phyloP scores from a whole-genome alignment of 1,140 invertebrate genomes.

The Drosophila busckii region DNA sequence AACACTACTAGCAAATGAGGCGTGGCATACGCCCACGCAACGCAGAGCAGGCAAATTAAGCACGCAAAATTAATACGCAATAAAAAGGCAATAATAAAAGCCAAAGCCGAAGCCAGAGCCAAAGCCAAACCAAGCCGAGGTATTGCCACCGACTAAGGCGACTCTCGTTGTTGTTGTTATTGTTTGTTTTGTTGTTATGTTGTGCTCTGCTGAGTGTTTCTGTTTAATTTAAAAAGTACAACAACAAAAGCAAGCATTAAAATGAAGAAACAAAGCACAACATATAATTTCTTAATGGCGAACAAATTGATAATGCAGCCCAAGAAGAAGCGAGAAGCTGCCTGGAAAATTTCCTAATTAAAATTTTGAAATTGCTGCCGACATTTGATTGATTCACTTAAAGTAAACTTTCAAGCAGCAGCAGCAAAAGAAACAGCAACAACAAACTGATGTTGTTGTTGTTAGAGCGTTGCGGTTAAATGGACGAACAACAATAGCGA shows the following conservation, averaged over 20 bases:
- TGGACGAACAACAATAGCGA: constrained; percentile 5
- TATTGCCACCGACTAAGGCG: no score
- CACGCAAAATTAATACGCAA: constrained; percentile 77
- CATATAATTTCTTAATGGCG: constrained; percentile 64
- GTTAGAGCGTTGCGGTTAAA: constrained; percentile 33
- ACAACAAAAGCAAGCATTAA: background rate
- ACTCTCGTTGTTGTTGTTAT: no score
- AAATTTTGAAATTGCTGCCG: constrained; percentile 64
- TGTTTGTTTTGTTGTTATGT: constrained; percentile 7
- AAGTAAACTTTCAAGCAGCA: constrained; percentile 14
- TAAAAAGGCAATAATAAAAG: constrained; percentile 77
- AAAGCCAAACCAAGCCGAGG: background rate
- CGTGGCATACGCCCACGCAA: constrained; percentile 31
- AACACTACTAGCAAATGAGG: constrained; percentile 15
- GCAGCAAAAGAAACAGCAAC: background rate
- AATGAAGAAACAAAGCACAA: constrained; percentile 25
- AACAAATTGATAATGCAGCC: constrained; percentile 29
- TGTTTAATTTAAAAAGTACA: background rate
- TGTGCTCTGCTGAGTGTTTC: background rate
- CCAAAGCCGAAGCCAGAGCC: constrained; percentile 30
- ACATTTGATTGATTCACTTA: constrained; percentile 69
- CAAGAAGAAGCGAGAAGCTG: constrained; percentile 32
- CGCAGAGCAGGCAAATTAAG: constrained; percentile 59
- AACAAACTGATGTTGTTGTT: background rate
- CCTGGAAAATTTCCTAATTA: constrained; percentile 56